These are phyloP conservation scores for Nesogale talazaci DNA, from an alignment of 2,113 vertebrate genomes.

Conservation along the genomic window DNA sequence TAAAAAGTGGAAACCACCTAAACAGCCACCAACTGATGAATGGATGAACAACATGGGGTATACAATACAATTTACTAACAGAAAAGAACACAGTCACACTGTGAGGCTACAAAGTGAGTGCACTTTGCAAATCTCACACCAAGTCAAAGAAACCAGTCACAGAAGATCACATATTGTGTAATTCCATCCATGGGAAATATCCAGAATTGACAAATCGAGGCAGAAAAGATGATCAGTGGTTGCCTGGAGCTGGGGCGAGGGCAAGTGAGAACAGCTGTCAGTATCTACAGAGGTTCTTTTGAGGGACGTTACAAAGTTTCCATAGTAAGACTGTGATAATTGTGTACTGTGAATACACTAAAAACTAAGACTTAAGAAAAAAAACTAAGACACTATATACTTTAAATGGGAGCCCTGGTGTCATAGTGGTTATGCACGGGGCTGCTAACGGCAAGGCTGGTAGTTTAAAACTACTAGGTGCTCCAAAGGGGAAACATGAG, in stretches of 20 bases:
- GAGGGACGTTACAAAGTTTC: background rate
- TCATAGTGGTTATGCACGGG: no score
- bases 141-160: background rate
- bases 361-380: background rate
- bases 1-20: background rate
- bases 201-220: background rate
- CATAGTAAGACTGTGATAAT: background rate
- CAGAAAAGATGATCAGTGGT: background rate
- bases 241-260: background rate
- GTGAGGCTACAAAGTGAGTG: background rate
- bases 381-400: background rate
- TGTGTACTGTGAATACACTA: background rate
- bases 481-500: no score
- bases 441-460: no score
- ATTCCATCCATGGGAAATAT: background rate
- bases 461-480: no score
- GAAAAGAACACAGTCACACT: background rate
- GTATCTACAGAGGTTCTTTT: background rate
- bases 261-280: background rate
- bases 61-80: background rate
- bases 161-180: background rate
- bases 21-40: background rate
- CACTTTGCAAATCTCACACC: background rate
- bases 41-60: slow-evolving; percentile 20
- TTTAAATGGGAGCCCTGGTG: background rate